Conservation (phyloP, 2,888 invertebrate genomes). For the Trichogramma evanescens region DNA sequence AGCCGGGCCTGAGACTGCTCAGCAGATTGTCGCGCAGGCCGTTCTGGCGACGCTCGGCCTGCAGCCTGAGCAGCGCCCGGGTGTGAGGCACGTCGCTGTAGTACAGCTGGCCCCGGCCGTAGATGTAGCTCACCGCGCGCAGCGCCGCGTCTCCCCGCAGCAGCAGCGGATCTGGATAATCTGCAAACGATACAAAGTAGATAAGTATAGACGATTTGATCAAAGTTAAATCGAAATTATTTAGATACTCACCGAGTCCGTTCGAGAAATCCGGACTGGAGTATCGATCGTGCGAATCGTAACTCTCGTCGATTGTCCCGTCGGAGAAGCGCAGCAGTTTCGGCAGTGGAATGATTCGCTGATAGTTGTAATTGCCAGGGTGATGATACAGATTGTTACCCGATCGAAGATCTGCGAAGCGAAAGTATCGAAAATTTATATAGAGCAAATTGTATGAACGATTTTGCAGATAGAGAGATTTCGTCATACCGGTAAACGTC, state of each 20-base stretch:
- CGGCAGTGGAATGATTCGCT: no score
- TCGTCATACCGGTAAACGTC: no score
- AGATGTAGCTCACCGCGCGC: conserved; percentile 52
- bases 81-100: conserved; percentile 62
- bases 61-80: conserved; percentile 55
- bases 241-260: conserved; percentile 41
- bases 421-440: no score
- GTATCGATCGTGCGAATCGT: background rate
- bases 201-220: background rate
- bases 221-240: background rate
- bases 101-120: conserved; percentile 55
- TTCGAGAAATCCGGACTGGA: conserved; percentile 45
- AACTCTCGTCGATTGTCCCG: no score
- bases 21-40: conserved; percentile 56
- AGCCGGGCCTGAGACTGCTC: conserved; percentile 57
- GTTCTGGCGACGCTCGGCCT: conserved; percentile 54
- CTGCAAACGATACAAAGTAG: conserved; percentile 25
- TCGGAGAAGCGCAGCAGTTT: no score
- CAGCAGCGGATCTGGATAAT: conserved; percentile 54
- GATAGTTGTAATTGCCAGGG: no score
- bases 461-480: no score
- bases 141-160: conserved; percentile 56
- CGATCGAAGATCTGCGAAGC: no score
- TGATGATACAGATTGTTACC: no score
- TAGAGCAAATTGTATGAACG: no score